Percentiles rank a stretch among this genome's conserved stretches.
These are phyloP conservation scores for Drosophila nannoptera DNA, from an alignment of 1,140 invertebrate genomes.

Conservation along the genomic window DNA sequence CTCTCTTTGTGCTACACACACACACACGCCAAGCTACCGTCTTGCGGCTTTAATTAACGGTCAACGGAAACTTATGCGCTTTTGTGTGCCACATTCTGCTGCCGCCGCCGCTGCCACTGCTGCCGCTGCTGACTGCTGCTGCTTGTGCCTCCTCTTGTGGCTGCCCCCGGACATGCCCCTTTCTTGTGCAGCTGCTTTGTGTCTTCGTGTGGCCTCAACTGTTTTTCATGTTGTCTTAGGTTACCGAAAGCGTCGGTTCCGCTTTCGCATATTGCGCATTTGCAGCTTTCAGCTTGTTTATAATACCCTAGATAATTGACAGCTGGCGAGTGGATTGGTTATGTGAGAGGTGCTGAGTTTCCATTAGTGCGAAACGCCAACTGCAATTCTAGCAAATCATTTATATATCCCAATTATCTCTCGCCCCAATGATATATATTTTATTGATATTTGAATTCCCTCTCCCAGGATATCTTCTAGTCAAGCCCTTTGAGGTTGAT, in stretches of 20 bases:
- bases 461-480: slow-evolving; percentile 4
- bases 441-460: too few relatives aligned
- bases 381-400: too few relatives aligned
- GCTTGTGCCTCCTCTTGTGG: too few relatives aligned
- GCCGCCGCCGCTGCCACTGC: slow-evolving; percentile 6
- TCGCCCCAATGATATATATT: too few relatives aligned
- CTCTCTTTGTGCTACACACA: not conserved
- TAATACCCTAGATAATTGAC: slow-evolving; percentile 13
- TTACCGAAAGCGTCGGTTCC: slow-evolving; percentile 63
- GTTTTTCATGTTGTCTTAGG: slow-evolving; percentile 66
- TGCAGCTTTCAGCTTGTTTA: slow-evolving; percentile 31
- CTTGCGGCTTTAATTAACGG: slow-evolving; percentile 75
- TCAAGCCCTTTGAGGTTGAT: too few relatives aligned
- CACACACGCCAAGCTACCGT: slow-evolving; percentile 24
- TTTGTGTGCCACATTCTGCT: slow-evolving; percentile 48
- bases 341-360: too few relatives aligned
- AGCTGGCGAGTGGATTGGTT: not conserved
- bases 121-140: not conserved
- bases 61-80: slow-evolving; percentile 73
- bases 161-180: too few relatives aligned
- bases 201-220: slow-evolving; percentile 53
- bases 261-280: slow-evolving; percentile 58
- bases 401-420: too few relatives aligned
- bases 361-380: too few relatives aligned
- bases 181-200: slow-evolving; percentile 25